Base-by-base conservation (phyloP, 2,888 invertebrate genomes). In the Drosophila austrosaltans region DNA sequence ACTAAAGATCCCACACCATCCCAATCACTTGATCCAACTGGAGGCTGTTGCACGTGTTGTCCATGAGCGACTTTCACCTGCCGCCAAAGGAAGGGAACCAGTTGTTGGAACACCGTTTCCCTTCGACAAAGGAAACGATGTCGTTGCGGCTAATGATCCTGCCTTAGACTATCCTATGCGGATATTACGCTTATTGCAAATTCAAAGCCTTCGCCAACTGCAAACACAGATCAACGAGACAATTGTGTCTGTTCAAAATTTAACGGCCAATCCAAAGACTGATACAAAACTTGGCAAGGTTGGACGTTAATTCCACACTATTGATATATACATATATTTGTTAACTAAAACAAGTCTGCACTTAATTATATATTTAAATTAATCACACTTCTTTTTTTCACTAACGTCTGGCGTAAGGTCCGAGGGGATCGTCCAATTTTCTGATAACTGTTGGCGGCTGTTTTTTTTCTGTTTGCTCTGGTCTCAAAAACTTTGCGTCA, bases 241-340 rank as follows among this genome's bases (percentile, higher is more conserved):
- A 1, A 96, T 99, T 78, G 99, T 99, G 1, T 94, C 95, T 54
- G 97, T 98, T 3, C 99, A 99, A 93, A 95, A 93, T 73, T 94
- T 99, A 1, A 99, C 99, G 1, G 99, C 99, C 3, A 96, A 99
- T 93, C 99, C 99, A 2, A 98, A 98, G 93, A 99, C 99, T 75
- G 98, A 99, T 91, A 97, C 98, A 0, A 96, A 95, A 91, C 93
- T 99, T 57, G 99, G 99, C 62, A 96, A 97, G 94, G 98, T 99
- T 80, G 99, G 99, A 76, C 93, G 92, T 86, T 95, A 93, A 58
- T 22, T n/a, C 30, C n/a, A 32, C 36, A 44, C 8, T 57, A n/a
- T 8, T 8, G 10, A 36, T 1, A 48, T 25, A 42, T 25, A 56
- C 53, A 30, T 64, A 61, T 69, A 72, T 65, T 68, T 72, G 53